Evolutionary conservation across 2,113 vertebrate species (phyloP).

Genomic region (Symphodus melops): DNA sequence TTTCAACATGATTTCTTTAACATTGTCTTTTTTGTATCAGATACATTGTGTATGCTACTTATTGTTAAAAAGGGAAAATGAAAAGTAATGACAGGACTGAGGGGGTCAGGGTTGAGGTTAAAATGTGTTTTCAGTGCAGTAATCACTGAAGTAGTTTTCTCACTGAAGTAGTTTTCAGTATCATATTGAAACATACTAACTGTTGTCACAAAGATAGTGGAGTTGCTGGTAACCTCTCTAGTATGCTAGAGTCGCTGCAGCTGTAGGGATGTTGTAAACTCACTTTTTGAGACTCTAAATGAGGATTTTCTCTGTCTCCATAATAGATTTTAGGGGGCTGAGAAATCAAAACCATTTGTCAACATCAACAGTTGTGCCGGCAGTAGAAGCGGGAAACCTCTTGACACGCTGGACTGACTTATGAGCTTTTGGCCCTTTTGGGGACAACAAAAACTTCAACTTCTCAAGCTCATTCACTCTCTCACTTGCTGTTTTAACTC

Average conservation of each 20-base stretch:
- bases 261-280: conserved; percentile 10
- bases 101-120: too few relatives aligned
- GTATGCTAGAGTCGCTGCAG: background rate
- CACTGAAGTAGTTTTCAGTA: too few relatives aligned
- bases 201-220: conserved; percentile 4
- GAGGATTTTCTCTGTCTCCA: conserved; percentile 17
- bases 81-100: too few relatives aligned
- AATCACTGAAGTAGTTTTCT: too few relatives aligned
- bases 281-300: conserved; percentile 9
- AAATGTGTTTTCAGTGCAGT: too few relatives aligned
- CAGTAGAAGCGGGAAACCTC: conserved; percentile 47
- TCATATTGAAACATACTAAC: background rate
- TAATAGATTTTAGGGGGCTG: conserved; percentile 52
- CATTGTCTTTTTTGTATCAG: too few relatives aligned
- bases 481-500: conserved; percentile 27
- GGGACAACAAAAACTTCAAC: conserved; percentile 29
- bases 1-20: too few relatives aligned
- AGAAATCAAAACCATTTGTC: conserved; percentile 67
- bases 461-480: conserved; percentile 15
- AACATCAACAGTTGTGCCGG: conserved; percentile 52
- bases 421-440: conserved; percentile 53
- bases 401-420: conserved; percentile 54
- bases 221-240: background rate
- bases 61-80: too few relatives aligned
- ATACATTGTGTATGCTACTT: too few relatives aligned